Evolutionary conservation across 2,888 invertebrate genomes (phyloP), one percentile per base, ranked within the genome.

Genomic region (Strigamia crassipes): DNA sequence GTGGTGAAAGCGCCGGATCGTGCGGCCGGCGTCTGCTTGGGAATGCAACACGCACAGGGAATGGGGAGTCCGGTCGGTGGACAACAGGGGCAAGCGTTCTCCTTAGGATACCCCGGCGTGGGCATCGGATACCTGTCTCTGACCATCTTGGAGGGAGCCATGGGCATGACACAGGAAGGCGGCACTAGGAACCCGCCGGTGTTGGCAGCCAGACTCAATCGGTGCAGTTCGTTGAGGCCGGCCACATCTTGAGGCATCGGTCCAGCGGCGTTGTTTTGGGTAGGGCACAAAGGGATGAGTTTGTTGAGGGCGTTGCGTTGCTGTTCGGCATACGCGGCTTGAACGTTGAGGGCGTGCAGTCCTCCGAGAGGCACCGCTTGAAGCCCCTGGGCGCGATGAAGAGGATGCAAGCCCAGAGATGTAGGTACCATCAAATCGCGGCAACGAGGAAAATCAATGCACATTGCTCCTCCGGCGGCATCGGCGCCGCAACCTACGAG

Each of bases 11-110:
- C 34, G 21, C 78, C 38, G 27, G 82, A 31, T 18, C 46, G 41
- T 1, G 51, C 15, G 10, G 80, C 18, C 13, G 81, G 18, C 12
- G 81, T n/a, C 18, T 81, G 81, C 23, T 79, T 79, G 15, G 82
- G 82, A 21, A 82, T 56, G 51, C 82, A 82, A 56, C 82, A 82
- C 15, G 82, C 79, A 79, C 82, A 82, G n/a, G 82, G 82, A n/a
- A 82, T 61, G 56, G 82, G 79, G 27, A 82, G 61, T n/a, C 79
- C 79, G 13, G 78, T 82, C 13, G 82, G 82, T 0, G 82, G 82
- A 34, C 82, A 82, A 79, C 82, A 82, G 13, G 82, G 82, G 21
- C 82, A 82, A 15, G 38, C 73, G 77, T 77, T 77, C 18, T 81
- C 81, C 41, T 81, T 81, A 38, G 81, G 73, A 15, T 73, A 81